Base-by-base conservation (phyloP, 35 echinoderm and acorn worm genomes). In the Lytechinus pictus region DNA sequence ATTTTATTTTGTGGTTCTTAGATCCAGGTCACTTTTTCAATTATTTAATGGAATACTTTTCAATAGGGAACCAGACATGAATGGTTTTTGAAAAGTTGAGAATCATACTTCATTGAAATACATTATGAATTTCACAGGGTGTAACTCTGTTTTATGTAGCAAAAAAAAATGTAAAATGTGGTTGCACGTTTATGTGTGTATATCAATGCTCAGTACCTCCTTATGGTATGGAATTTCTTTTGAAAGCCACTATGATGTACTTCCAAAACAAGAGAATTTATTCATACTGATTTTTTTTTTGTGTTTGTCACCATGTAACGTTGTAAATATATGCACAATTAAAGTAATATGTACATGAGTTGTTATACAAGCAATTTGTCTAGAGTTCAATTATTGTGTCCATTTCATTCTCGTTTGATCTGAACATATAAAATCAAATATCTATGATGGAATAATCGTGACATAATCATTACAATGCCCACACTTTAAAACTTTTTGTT, bases 251-350 rank as follows among this genome's bases (percentile, higher is more conserved):
- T 29, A 89, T 89, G 9, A 89, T 52, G 27, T 89, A 89, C 87
- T 89, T 89, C 87, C 87, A 89, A 29, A 89, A 29, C 28, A n/a
- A n/a, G 52, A 52, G 52, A 89, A 27, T 89, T 52, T 89, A 89
- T 89, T 44, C 52, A 89, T 89, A 89, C 87, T 89, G 87, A 89
- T 8, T 89, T 8, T 89, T 27, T 89, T 57, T 57, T 1, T 57
- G 8, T 89, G 87, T 89, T 89, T 89, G n/a, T 89, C 51, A 29
- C 51, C 52, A 33, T 10, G 11, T 11, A 53, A 89, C 11, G 33
- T 89, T 33, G 28, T 52, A 89, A 28, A 89, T 89, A 89, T 53
- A 89, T 53, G 87, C 87, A 89, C 87, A 89, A 89, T 89, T 44
- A 89, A 89, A 71, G 61, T 71, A 21, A 71, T 53, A 89, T 89